Base-by-base conservation (phyloP, 2,797 vertebrate genomes). In the Diglossa cyanea region DNA sequence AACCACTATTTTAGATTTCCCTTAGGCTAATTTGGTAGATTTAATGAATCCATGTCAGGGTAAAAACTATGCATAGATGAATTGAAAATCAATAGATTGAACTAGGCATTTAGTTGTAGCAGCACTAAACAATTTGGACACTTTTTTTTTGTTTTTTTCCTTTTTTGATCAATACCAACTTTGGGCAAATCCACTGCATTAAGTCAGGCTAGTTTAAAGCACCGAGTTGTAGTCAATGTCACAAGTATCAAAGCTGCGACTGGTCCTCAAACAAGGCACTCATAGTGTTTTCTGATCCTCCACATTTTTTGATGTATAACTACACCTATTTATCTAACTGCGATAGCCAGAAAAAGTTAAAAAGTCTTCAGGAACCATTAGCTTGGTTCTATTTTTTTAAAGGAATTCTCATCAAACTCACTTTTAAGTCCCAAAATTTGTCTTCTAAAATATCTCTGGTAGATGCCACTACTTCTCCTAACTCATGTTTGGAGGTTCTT, bases 161-260 rank as follows among this genome's bases (percentile, higher is more conserved):
- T 28, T 77, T 66, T 84, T 51, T 24, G 2, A 61, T 60, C 13
- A 45, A 30, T 35, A 54, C 5, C 10, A 61, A 42, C n/a, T 67
- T 63, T 25, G n/a, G 30, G 19, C 14, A 79, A 86, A 80, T 35
- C 28, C 6, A 63, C 30, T 61, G 31, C 73, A 70, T 53, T 61
- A 67, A 78, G 13, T 26, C 8, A 45, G 57, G n/a, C 10, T 71
- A 65, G 21, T 54, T 58, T 24, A 68, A 74, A 80, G 65, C 26
- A 57, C 6, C 2, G 0, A 57, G 25, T 7, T 72, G 24, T 12
- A 78, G 58, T 6, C 31, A 83, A 28, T 0, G 1, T 7, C 53
- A 33, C 15, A 73, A 70, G 17, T 33, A 68, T 47, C 50, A 71
- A 83, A 90, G 28, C 17, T 47, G 26, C 48, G 31, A 51, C 0